Evolutionary conservation across 2,888 invertebrate species (phyloP).

Genomic region (Hypercompe scribonia): DNA sequence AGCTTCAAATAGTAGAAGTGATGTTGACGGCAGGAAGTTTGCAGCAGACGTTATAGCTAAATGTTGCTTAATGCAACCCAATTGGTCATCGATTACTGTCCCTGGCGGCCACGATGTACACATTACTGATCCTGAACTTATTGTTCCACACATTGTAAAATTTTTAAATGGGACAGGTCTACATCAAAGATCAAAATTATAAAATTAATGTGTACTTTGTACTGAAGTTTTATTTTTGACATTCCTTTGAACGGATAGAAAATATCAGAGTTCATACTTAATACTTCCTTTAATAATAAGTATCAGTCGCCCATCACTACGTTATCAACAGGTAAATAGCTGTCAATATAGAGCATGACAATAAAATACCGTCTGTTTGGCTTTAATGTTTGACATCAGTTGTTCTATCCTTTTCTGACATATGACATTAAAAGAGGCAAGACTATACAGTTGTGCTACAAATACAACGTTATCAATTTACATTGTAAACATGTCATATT

Average conservation of each 20-base stretch:
- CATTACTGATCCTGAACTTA: constrained; percentile 81
- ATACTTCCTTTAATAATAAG: neutral
- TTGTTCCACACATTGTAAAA: constrained; percentile 68
- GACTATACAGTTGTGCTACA: neutral
- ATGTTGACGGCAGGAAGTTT: constrained; percentile 41
- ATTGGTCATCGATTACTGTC: constrained; percentile 60
- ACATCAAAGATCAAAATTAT: constrained; percentile 49
- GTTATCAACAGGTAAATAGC: constrained; percentile 7
- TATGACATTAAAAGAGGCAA: neutral
- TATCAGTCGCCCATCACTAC: constrained; percentile 4
- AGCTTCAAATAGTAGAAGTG: constrained; percentile 52
- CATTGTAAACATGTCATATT: constrained; percentile 2
- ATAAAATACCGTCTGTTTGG: neutral
- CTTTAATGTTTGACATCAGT: neutral
- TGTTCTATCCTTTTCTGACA: neutral
- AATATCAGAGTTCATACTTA: neutral
- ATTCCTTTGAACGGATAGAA: neutral
- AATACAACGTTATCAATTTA: neutral
- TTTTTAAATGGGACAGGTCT: constrained; percentile 61
- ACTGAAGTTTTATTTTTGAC: neutral
- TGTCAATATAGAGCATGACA: neutral
- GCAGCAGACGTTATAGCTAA: constrained; percentile 53
- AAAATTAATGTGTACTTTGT: constrained; percentile 18
- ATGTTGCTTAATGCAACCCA: constrained; percentile 51
- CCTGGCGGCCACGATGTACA: constrained; percentile 87